Evolutionary conservation across 1,140 invertebrate species (phyloP), one percentile per base, ranked within the genome.

Genomic region (Zaprionus tsacasi): DNA sequence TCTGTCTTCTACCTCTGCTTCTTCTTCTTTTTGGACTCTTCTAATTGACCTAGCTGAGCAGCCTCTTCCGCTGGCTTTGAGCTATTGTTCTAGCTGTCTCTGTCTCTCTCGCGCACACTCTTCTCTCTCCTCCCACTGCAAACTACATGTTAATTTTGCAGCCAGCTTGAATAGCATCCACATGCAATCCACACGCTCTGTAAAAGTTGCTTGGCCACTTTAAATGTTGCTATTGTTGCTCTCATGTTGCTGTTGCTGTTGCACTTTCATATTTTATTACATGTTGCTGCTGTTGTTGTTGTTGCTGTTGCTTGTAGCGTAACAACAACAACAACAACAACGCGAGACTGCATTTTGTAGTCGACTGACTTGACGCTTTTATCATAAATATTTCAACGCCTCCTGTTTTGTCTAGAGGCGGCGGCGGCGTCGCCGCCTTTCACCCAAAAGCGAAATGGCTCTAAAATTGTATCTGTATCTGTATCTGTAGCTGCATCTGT

Each of bases 341-440:
- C 12, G 45, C 11, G 52, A 27, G 52, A 33, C 54, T 69, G 36
- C 50, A 60, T 61, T 72, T 79, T 80, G 71, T 70, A 40, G 55
- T 60, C 27, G 33, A 35, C 33, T 30, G 64, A 54, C 57, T 15
- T 30, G 64, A 54, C 57, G 7, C 45, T 79, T 68, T 58, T 77
- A 83, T 89, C 85, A 88, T 88, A 88, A 88, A 88, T 89, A 88
- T 81, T 78, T 88, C 83, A 89, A 89, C 85, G 85, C 85, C 74
- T 88, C 56, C 70, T 78, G 68, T 68, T 78, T 78, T 78, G 75
- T 77, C 58, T 67, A 68, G 69, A 68, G 69, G 65, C 65, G 74
- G 21, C 21, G 21, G 21, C 21, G 21, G 21, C 21, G 21, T 68
- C 77, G 80, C 67, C 77, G 80, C 83, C 83, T 88, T 88, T 88